Evolutionary conservation across 2,888 invertebrate species (phyloP).

Genomic region (Drosophila atroscutellata): DNA sequence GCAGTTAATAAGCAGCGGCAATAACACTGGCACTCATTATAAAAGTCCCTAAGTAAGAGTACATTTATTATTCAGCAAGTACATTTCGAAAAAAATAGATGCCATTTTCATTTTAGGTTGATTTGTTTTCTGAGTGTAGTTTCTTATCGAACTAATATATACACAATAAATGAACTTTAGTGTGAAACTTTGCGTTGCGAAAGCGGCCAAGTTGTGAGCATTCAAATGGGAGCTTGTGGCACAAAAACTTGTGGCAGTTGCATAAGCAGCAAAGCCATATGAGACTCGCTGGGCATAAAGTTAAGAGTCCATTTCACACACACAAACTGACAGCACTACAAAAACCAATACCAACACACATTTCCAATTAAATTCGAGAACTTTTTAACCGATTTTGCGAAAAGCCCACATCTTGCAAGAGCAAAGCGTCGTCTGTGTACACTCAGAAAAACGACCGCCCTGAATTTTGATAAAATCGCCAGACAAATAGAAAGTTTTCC

Average conservation of each 20-base stretch:
- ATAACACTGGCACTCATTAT: not conserved
- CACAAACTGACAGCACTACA: slow-evolving; percentile 6
- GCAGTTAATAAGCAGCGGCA: not conserved
- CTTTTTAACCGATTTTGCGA: slow-evolving; percentile 50
- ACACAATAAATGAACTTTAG: not conserved
- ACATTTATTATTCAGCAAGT: not conserved
- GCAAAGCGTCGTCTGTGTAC: slow-evolving; percentile 2
- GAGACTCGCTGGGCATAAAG: slow-evolving; percentile 36
- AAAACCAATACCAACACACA: slow-evolving; percentile 44
- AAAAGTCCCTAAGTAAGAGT: not conserved
- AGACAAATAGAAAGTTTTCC: not conserved
- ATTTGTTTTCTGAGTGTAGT: not conserved
- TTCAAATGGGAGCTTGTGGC: slow-evolving; percentile 35
- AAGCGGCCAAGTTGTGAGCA: slow-evolving; percentile 26
- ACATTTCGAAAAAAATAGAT: too few species aligned
- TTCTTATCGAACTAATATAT: slow-evolving; percentile 1
- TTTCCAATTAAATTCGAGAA: slow-evolving; percentile 61
- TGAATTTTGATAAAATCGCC: not conserved
- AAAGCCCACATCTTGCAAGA: slow-evolving; percentile 16
- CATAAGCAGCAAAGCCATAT: slow-evolving; percentile 44
- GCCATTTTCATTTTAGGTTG: not conserved
- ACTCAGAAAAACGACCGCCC: not conserved
- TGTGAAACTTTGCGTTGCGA: not conserved
- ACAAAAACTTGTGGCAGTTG: slow-evolving; percentile 44
- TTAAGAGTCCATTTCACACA: slow-evolving; percentile 13